Evolutionary conservation across 2,888 invertebrate species (phyloP).

Genomic region (Himalopsyche kuldschensis): DNA sequence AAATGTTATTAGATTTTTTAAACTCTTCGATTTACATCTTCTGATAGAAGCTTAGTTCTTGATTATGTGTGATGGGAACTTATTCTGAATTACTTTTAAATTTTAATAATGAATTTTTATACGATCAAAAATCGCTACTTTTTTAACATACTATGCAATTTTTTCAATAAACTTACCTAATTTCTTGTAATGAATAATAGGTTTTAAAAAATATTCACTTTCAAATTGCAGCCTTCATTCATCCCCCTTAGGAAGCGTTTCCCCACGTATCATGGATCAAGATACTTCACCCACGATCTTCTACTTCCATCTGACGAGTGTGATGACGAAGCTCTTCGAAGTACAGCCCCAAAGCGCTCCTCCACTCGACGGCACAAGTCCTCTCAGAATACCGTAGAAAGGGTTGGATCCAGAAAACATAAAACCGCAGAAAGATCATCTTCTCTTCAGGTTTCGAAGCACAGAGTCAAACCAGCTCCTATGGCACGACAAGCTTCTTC

Average conservation of each 20-base stretch:
- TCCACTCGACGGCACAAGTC: constrained; percentile 39
- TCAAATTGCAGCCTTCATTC: constrained; percentile 44
- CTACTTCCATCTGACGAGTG: constrained; percentile 64
- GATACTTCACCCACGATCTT: constrained; percentile 64
- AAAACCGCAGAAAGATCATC: constrained; percentile 44
- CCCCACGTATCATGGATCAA: constrained; percentile 43
- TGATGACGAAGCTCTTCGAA: constrained; percentile 51
- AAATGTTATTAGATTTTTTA: no score
- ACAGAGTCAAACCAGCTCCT: constrained; percentile 44
- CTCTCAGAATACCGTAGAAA: constrained; percentile 18
- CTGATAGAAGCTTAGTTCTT: no score
- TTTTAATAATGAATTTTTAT: no score
- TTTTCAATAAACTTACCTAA: no score
- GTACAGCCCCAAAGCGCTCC: constrained; percentile 41
- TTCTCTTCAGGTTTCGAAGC: constrained; percentile 46
- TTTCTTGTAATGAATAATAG: no score
- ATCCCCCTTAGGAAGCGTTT: constrained; percentile 54
- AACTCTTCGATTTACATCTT: no score
- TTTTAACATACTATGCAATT: no score
- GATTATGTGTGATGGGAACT: no score
- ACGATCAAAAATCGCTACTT: no score
- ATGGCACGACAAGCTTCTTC: constrained; percentile 57
- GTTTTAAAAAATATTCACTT: not conserved
- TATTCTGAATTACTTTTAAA: no score
- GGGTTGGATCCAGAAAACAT: constrained; percentile 40